These are phyloP conservation scores for Rhabditoides inermis DNA, from an alignment of 2,888 invertebrate species.

Conservation along the genomic window DNA sequence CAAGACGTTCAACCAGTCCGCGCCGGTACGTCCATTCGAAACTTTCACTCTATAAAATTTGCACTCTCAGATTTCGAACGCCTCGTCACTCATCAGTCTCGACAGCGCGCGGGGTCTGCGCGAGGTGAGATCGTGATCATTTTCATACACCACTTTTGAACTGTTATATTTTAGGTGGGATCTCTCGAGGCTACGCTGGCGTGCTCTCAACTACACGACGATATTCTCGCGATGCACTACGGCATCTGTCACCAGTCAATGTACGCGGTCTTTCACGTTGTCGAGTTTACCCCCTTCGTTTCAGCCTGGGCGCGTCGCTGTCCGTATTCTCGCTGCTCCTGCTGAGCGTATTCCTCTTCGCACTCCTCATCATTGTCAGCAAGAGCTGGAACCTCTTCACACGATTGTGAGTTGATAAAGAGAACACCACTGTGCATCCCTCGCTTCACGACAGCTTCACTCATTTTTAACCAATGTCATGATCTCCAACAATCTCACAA, in stretches of 20 bases:
- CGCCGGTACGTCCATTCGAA: background rate
- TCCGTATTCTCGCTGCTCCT: constrained; percentile 33
- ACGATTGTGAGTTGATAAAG: constrained; percentile 29
- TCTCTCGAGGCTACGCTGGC: constrained; percentile 34
- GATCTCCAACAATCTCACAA: background rate
- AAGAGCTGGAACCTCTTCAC: constrained; percentile 47
- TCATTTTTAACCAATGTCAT: background rate
- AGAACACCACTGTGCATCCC: no score
- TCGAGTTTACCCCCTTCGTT: no score
- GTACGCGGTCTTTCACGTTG: constrained; percentile 16
- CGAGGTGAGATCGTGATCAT: no score
- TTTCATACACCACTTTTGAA: no score
- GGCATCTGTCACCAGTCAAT: constrained; percentile 44
- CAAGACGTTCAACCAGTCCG: constrained; percentile 28
- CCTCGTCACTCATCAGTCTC: constrained; percentile 27
- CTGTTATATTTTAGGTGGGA: no score
- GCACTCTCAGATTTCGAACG: constrained; percentile 28
- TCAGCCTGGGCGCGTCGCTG: constrained; percentile 37
- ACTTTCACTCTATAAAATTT: background rate
- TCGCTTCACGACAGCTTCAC: no score
- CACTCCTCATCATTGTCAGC: constrained; percentile 42
- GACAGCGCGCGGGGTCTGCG: constrained; percentile 35
- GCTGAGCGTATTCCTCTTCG: constrained; percentile 41
- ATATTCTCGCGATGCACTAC: constrained; percentile 31
- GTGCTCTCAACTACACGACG: constrained; percentile 38